A percentile compares a stretch with the other conserved stretches of the same genome.
Evolutionary conservation across 2,113 vertebrate genomes (phyloP).

Genomic region (Limanda limanda): DNA sequence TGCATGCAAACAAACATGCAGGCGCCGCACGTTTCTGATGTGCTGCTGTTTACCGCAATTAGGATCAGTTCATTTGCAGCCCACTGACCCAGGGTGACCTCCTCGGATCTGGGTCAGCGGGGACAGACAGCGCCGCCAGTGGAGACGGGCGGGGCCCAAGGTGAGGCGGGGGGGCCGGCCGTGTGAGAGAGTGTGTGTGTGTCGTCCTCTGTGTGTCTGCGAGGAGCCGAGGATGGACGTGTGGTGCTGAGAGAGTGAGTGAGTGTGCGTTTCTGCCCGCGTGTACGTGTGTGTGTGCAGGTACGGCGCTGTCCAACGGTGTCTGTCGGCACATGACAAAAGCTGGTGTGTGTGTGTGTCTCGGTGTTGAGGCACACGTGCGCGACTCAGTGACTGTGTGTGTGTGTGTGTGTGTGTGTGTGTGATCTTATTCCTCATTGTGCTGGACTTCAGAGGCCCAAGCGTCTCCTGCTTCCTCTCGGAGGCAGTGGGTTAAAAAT

Average conservation of each 20-base stretch:
- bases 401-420: conserved; percentile 8
- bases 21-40: conserved; percentile 48
- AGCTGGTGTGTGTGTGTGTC: conserved; percentile 49
- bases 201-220: conserved; percentile 31
- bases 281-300: conserved; percentile 7
- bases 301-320: conserved; percentile 30
- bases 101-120: conserved; percentile 70
- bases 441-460: conserved; percentile 82
- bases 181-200: conserved; percentile 13
- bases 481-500: conserved; percentile 86
- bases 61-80: conserved; percentile 80
- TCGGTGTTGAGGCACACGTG: conserved; percentile 65
- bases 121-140: conserved; percentile 57
- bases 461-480: conserved; percentile 82
- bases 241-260: conserved; percentile 43
- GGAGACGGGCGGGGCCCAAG: conserved; percentile 62
- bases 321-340: conserved; percentile 66
- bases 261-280: conserved; percentile 29
- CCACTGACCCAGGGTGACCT: conserved; percentile 75
- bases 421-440: conserved; percentile 78
- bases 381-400: conserved; percentile 49
- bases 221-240: conserved; percentile 54
- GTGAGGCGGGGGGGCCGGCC: conserved; percentile 35
- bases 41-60: conserved; percentile 79
- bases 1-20: conserved; percentile 51